Conservation (phyloP, 2,797 vertebrate genomes). For the Periparus ater region DNA sequence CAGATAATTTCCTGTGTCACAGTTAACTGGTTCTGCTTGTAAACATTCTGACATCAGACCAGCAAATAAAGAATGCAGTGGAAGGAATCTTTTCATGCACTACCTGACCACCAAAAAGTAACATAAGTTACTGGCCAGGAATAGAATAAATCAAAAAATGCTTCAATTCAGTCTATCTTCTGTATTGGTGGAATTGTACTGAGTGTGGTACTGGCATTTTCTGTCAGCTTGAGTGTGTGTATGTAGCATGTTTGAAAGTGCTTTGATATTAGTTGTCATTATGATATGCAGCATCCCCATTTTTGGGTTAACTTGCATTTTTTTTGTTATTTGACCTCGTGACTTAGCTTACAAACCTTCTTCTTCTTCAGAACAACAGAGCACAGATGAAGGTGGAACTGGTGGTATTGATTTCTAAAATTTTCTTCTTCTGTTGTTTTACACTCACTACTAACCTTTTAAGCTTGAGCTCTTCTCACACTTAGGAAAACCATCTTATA, state of each 20-base stretch:
- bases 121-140: not conserved
- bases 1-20: not conserved
- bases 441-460: conserved; percentile 49
- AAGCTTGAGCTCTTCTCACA: not conserved
- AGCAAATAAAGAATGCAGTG: not conserved
- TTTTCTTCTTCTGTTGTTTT: conserved; percentile 40
- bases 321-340: conserved; percentile 77
- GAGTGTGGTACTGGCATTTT: not conserved
- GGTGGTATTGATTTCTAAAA: conserved; percentile 63
- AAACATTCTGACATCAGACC: not conserved
- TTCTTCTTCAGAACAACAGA: conserved; percentile 83
- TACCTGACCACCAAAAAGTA: not conserved
- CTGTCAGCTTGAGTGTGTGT: not conserved
- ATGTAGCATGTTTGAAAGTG: not conserved
- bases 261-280: not conserved
- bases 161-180: not conserved
- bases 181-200: not conserved
- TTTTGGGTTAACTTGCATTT: conserved; percentile 75
- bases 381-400: conserved; percentile 85
- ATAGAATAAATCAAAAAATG: not conserved
- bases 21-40: not conserved
- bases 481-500: not conserved
- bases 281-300: not conserved
- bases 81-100: not conserved
- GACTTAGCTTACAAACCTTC: conserved; percentile 80